Percentiles rank a stretch among this genome's conserved stretches.
Evolutionary conservation across 92 coral and sea anemone species (phyloP).

Genomic region (Ricordea florida): DNA sequence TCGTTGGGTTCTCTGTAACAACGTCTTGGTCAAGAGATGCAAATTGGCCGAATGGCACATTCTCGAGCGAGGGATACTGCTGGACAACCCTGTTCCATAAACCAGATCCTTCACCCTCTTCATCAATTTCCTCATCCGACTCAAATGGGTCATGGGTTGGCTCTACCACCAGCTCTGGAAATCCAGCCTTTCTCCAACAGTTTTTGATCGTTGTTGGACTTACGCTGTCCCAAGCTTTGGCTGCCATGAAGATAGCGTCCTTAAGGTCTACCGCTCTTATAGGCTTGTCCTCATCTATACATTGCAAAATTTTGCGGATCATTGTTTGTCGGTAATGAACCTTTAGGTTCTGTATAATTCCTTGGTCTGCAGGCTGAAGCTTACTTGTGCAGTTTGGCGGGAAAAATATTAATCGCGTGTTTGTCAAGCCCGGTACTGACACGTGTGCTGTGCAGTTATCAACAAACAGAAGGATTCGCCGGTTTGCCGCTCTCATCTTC

Average conservation of each 20-base stretch:
- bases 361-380: slow-evolving; percentile 36
- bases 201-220: slow-evolving; percentile 34
- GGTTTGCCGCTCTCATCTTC: slow-evolving; percentile 50
- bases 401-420: slow-evolving; percentile 24
- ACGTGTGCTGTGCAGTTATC: slow-evolving; percentile 48
- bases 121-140: no score
- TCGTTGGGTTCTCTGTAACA: no score
- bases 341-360: slow-evolving; percentile 33
- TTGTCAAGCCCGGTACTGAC: slow-evolving; percentile 42
- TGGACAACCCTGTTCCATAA: no score
- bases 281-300: slow-evolving; percentile 44
- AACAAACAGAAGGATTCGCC: slow-evolving; percentile 34
- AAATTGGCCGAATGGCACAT: no score
- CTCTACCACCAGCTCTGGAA: no score
- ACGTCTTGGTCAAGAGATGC: no score
- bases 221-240: slow-evolving; percentile 51
- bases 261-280: slow-evolving; percentile 34
- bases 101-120: no score
- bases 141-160: no score
- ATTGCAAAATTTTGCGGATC: slow-evolving; percentile 9
- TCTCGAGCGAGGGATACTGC: no score
- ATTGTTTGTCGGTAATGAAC: slow-evolving; percentile 24
- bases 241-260: slow-evolving; percentile 49
- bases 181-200: slow-evolving; percentile 46
- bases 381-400: slow-evolving; percentile 55